Conservation (phyloP, 2,113 vertebrate species). For the Chaetodon trifascialis region DNA sequence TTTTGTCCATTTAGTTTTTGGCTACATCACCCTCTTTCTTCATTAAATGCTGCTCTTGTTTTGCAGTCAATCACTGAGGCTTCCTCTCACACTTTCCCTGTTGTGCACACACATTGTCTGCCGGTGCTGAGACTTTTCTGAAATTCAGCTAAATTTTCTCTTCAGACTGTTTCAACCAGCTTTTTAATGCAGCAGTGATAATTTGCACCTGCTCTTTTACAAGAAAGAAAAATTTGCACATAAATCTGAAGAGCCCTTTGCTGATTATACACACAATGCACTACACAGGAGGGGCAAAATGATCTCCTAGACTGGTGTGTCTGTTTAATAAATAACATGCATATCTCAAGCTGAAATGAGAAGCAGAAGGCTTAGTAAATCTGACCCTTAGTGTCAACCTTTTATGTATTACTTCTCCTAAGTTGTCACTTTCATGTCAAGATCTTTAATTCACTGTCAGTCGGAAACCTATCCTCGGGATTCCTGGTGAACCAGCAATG, state of each 20-base stretch:
- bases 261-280: not conserved
- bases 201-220: constrained; percentile 30
- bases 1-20: not conserved
- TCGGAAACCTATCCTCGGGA: constrained; percentile 4
- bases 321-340: constrained; percentile 48
- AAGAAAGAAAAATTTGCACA: constrained; percentile 7
- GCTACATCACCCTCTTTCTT: not conserved
- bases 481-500: not conserved
- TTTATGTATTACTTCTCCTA: constrained; percentile 30
- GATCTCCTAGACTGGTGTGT: not conserved
- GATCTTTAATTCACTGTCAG: constrained; percentile 51
- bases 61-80: not conserved
- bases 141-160: not conserved
- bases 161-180: not conserved
- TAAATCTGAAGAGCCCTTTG: constrained; percentile 19
- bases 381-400: constrained; percentile 23
- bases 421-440: constrained; percentile 48
- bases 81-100: not conserved
- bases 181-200: constrained; percentile 14
- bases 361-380: constrained; percentile 7
- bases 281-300: not conserved
- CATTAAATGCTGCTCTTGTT: constrained; percentile 12
- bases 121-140: not conserved
- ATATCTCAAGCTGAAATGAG: constrained; percentile 30
- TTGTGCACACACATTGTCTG: not conserved